Base-by-base conservation (phyloP, 2,888 invertebrate genomes). In the Drosophila hamatofila region DNA sequence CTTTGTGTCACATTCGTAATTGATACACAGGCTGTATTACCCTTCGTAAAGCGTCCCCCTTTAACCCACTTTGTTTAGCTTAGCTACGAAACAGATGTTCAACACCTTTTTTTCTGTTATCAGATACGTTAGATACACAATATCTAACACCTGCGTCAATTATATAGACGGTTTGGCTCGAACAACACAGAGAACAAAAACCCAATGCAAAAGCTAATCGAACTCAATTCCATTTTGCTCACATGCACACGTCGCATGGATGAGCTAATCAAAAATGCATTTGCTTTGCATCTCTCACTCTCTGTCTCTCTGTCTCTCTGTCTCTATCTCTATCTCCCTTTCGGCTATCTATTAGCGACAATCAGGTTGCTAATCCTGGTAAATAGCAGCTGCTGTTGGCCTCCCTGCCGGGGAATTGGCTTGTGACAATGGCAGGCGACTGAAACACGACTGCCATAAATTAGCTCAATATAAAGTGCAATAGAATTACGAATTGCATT, bases 381-480 rank as follows among this genome's bases (percentile, higher is more conserved):
- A 73, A 77, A 61, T 54, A 77, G 73, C 55, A 64, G 51, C 72
- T 65, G 66, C 76, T 59, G 62, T 27, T 72, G 54, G 57, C n/a
- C n/a, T 39, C 52, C 35, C 48, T 27, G 48, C 48, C 48, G 48
- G 42, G 33, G 16, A 37, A 39, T 64, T 33, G 41, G 44, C 35
- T 25, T 62, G 62, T 14, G 59, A 18, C 46, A 60, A 33, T 63
- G 63, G 33, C 54, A 49, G 21, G n/a, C 12, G 42, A 25, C 41
- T 39, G 51, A 33, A 35, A 52, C 51, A 52, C 18, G 37, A 54
- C 58, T 64, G 76, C 70, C 70, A 78, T 77, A 74, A 74, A 77
- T 77, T 78, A 78, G 74, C 59, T 74, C 70, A 78, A 76, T 78
- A 78, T 70, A 60, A 54, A 74, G 78, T 77, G 75, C 75, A 70